Base-by-base conservation (phyloP, 2,888 invertebrate genomes). In the Harmothoe impar region DNA sequence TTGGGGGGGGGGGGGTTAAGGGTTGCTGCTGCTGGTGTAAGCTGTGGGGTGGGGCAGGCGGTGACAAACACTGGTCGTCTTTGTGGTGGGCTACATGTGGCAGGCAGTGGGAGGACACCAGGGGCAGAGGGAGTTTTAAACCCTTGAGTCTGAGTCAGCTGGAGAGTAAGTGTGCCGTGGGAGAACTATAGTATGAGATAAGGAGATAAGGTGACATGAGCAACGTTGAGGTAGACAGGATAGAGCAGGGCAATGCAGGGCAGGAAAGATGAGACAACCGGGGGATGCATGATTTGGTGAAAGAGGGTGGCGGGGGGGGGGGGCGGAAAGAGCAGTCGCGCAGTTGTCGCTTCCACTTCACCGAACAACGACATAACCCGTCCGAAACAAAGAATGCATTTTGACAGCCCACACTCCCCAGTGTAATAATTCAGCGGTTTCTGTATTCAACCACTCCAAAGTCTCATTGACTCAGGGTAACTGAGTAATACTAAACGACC, bases 351-450 rank as follows among this genome's bases (percentile, higher is more conserved):
- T 62, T 62, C 23, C 62, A 62, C 62, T 62, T n/a, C n/a, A 62
- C 10, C 15, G 62, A 20, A 62, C 62, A n/a, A 20, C 23, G n/a
- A 62, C 62, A 62, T 1, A n/a, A 62, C 62, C 62, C 62, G 3
- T n/a, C 62, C 23, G n/a, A 62, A 62, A 62, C 62, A 62, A 62
- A 62, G 62, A n/a, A 62, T 62, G 62, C 62, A n/a, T 62, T 62
- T 62, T 62, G 62, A 62, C 62, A 62, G 62, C 62, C 1, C 23
- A 5, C 23, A 20, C 62, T 5, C 23, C 62, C 20, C 62, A 10
- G 43, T 43, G 62, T n/a, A 62, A 62, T 62, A 62, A 62, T 20
- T 62, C 62, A 20, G 62, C 15, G n/a, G 20, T 20, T 43, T 43
- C 43, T 7, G 43, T 43, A 43, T 43, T 43, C 43, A 43, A 43